Percentiles rank a stretch among this genome's conserved stretches.
These are phyloP conservation scores for Pristis pectinata DNA, from an alignment of 2,797 vertebrate species.

Conservation along the genomic window DNA sequence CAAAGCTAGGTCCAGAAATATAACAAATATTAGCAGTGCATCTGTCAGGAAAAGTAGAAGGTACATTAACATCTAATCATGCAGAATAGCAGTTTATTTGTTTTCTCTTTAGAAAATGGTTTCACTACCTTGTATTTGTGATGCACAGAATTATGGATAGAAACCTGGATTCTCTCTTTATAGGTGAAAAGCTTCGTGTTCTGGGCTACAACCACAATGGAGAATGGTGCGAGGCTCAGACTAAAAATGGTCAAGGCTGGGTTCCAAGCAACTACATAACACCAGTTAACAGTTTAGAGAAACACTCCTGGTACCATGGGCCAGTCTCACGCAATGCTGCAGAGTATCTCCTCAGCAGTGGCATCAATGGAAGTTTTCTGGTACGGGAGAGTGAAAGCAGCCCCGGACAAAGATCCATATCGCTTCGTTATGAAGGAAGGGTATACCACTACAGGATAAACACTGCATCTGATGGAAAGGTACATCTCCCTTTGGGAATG, in stretches of 20 bases:
- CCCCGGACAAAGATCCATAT: slow-evolving; percentile 91
- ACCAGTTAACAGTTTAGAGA: slow-evolving; percentile 93
- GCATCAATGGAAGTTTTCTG: slow-evolving; percentile 95
- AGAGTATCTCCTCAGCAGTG: slow-evolving; percentile 92
- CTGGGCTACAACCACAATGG: slow-evolving; percentile 95
- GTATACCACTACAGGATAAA: slow-evolving; percentile 99
- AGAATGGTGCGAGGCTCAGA: slow-evolving; percentile 96
- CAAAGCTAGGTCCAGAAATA: background rate
- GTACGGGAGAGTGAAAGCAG: slow-evolving; percentile 97
- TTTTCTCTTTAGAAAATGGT: background rate
- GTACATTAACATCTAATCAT: background rate
- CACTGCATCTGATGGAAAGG: slow-evolving; percentile 92
- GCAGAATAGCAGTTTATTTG: background rate
- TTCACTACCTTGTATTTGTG: too few relatives aligned
- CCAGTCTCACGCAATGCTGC: slow-evolving; percentile 91
- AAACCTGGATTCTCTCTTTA: background rate
- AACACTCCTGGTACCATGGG: slow-evolving; percentile 96
- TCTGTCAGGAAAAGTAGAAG: background rate
- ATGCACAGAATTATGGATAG: background rate
- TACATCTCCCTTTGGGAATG: slow-evolving; percentile 47
- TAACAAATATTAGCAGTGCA: background rate
- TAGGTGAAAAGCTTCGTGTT: slow-evolving; percentile 94
- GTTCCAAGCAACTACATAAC: slow-evolving; percentile 99
- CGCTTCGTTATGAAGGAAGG: slow-evolving; percentile 85
- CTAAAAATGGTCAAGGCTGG: slow-evolving; percentile 97